Percentiles rank a stretch among this genome's conserved stretches.
Conservation (phyloP, 2,797 vertebrate genomes). For the Gallinago stenura region DNA sequence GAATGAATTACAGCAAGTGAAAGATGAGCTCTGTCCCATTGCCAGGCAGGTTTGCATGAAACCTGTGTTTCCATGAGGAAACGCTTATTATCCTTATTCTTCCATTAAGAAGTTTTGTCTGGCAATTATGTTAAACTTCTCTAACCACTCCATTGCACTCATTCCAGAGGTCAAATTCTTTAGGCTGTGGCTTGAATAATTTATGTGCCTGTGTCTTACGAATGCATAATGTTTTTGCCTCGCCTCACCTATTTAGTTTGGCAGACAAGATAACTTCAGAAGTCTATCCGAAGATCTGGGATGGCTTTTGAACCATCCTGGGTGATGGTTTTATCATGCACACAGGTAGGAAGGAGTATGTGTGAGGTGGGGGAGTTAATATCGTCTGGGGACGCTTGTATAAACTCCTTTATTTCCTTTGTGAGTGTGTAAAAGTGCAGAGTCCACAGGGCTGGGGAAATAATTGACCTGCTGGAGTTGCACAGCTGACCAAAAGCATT, state of each 20-base stretch:
- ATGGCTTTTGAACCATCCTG: neutral
- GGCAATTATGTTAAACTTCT: neutral
- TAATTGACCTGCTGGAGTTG: neutral
- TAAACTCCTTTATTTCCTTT: neutral
- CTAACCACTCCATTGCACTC: neutral
- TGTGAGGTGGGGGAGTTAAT: neutral
- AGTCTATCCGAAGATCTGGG: neutral
- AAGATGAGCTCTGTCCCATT: neutral
- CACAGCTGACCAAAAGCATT: neutral
- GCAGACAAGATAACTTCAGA: neutral
- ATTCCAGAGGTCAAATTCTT: constrained; percentile 1
- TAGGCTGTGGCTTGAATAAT: neutral
- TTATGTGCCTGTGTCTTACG: neutral
- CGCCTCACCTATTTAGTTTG: neutral
- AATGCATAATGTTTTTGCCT: neutral
- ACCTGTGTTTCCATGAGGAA: neutral
- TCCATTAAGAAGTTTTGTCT: neutral
- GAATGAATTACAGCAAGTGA: neutral
- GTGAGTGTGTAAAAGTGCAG: neutral
- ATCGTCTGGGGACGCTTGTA: neutral
- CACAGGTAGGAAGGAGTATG: neutral
- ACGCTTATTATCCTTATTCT: neutral
- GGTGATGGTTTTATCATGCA: neutral
- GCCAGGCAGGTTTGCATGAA: neutral
- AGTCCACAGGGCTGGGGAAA: neutral